Conservation (phyloP, 2,888 invertebrate genomes). For the Invenusta paracnida region DNA sequence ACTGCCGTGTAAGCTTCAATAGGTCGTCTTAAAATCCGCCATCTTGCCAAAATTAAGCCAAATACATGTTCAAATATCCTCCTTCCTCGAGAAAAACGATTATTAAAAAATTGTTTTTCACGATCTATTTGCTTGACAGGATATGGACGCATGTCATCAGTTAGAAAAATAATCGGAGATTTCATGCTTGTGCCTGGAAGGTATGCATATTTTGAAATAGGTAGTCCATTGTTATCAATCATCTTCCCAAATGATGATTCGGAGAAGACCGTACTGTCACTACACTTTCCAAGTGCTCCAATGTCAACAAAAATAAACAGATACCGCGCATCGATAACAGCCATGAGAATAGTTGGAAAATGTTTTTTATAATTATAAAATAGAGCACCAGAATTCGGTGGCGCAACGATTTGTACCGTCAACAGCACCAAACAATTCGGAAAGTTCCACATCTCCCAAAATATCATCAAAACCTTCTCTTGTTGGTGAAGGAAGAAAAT, state of each 20-base stretch:
- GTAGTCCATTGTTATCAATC: too few species aligned
- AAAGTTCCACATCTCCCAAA: constrained; percentile 25
- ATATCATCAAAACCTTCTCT: too few species aligned
- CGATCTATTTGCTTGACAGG: background rate
- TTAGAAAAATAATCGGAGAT: background rate
- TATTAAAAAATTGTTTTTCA: background rate
- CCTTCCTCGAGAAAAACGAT: background rate
- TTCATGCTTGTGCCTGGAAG: background rate
- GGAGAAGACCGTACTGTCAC: too few species aligned
- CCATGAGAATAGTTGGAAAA: background rate
- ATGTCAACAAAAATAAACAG: constrained; percentile 9
- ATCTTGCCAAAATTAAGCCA: background rate
- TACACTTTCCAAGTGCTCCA: background rate
- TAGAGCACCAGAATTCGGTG: background rate
- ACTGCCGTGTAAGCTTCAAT: background rate
- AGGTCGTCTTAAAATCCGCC: background rate
- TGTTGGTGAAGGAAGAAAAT: too few species aligned
- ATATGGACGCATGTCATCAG: background rate
- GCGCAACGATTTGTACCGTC: background rate
- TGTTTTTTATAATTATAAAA: background rate
- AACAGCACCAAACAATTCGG: background rate
- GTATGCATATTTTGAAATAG: too few species aligned
- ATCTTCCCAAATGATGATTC: too few species aligned
- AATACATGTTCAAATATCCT: background rate
- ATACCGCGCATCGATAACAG: background rate